Percentiles rank a stretch among this genome's conserved stretches.
phyloP scores from a whole-genome alignment of 2,113 vertebrate species.

The Gorsachius goisagi region DNA sequence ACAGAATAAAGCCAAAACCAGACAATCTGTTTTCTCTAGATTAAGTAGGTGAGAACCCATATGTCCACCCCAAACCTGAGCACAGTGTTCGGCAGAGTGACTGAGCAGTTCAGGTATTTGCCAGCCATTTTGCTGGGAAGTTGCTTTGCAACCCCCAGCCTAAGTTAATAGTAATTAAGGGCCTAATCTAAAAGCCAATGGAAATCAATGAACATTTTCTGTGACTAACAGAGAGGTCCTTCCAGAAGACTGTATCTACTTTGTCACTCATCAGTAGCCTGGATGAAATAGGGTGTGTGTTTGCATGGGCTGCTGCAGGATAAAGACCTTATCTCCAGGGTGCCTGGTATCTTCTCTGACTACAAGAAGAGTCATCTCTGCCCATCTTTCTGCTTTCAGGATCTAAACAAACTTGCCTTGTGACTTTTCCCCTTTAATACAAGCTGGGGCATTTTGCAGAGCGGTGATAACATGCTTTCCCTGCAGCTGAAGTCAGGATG shows the following conservation, averaged over 20 bases:
- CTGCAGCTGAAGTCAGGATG: background rate
- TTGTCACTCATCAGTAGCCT: background rate
- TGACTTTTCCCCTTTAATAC: background rate
- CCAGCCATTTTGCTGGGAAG: background rate
- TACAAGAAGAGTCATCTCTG: background rate
- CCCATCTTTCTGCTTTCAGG: background rate
- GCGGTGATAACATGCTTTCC: accelerated
- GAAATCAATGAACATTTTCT: background rate
- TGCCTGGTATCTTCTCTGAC: background rate
- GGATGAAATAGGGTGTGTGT: background rate
- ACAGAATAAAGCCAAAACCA: background rate
- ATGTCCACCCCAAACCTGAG: background rate
- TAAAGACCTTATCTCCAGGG: background rate
- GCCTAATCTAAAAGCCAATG: background rate
- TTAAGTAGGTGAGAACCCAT: background rate
- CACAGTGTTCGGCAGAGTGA: background rate
- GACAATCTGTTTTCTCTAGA: background rate
- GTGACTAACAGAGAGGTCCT: background rate
- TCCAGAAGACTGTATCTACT: background rate
- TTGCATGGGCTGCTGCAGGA: background rate
- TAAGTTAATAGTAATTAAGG: background rate
- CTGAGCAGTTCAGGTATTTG: background rate
- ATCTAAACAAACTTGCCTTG: background rate
- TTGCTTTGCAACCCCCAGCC: background rate
- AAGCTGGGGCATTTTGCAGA: background rate